Conservation (phyloP, 2,113 vertebrate species). For the Muntiacus muntjak region DNA sequence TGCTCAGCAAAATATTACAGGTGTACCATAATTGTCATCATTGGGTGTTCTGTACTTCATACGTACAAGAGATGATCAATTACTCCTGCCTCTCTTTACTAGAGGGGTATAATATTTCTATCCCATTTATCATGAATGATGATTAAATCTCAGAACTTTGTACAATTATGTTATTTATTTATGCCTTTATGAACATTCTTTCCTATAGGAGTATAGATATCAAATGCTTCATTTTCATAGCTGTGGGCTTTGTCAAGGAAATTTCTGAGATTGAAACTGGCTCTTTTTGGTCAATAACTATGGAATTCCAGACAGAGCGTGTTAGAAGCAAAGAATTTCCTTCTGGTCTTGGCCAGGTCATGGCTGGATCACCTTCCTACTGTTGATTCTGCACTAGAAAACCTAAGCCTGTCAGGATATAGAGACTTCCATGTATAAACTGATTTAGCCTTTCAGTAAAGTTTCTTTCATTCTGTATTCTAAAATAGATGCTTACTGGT, state of each 20-base stretch:
- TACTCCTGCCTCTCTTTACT: background rate
- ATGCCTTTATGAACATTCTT: background rate
- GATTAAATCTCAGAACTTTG: background rate
- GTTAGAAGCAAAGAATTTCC: background rate
- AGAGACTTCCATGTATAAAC: background rate
- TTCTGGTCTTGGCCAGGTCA: background rate
- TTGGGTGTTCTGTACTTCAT: background rate
- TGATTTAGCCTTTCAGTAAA: background rate
- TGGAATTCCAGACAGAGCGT: background rate
- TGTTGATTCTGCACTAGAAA: background rate
- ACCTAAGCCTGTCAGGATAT: background rate
- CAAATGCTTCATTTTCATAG: constrained; percentile 6
- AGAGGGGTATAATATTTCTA: background rate
- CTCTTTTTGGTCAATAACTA: background rate
- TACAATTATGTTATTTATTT: background rate
- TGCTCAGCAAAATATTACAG: background rate
- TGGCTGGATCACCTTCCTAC: background rate
- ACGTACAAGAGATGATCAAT: background rate
- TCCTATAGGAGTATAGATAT: background rate
- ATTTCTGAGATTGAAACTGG: background rate
- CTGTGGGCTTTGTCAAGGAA: background rate
- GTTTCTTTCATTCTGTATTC: background rate
- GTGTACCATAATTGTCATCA: background rate
- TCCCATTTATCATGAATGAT: background rate
- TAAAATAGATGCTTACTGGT: background rate